A percentile compares a stretch with the other conserved stretches of the same genome.
These are phyloP conservation scores for Hydractinia symbiolongicarpus DNA, from an alignment of 30 jellyfish, hydroid and myxozoan species.

Conservation along the genomic window DNA sequence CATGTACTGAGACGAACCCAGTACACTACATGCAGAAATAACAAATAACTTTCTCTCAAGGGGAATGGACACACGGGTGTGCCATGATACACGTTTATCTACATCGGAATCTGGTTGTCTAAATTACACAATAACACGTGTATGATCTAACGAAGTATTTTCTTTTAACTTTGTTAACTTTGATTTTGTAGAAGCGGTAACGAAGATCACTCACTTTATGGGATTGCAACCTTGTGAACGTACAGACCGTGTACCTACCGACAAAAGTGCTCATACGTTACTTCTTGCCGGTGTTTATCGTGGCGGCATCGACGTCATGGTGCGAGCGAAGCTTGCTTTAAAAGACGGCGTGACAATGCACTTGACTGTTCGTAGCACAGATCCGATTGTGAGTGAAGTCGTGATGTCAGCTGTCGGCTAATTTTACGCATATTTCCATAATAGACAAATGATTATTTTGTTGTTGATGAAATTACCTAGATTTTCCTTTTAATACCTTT, in stretches of 20 bases:
- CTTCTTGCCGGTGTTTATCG: slow-evolving; percentile 98
- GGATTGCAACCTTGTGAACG: slow-evolving; percentile 97
- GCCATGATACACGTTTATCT: too few species aligned
- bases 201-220: slow-evolving; percentile 79
- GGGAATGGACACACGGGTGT: too few species aligned
- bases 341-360: slow-evolving; percentile 98
- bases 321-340: slow-evolving; percentile 79
- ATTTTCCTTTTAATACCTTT: too few species aligned
- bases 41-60: too few species aligned
- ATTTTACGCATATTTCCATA: neutral
- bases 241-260: slow-evolving; percentile 91
- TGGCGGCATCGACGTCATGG: slow-evolving; percentile 91
- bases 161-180: too few species aligned
- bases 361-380: slow-evolving; percentile 88
- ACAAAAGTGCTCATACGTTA: slow-evolving; percentile 80
- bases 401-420: slow-evolving; percentile 97
- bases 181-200: slow-evolving; percentile 72
- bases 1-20: too few species aligned
- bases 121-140: too few species aligned
- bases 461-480: too few species aligned
- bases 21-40: too few species aligned
- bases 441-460: too few species aligned
- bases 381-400: slow-evolving; percentile 83
- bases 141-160: too few species aligned
- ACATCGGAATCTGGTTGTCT: too few species aligned